Evolutionary conservation across 2,797 vertebrate genomes (phyloP).

Genomic region (Anisognathus igniventris): DNA sequence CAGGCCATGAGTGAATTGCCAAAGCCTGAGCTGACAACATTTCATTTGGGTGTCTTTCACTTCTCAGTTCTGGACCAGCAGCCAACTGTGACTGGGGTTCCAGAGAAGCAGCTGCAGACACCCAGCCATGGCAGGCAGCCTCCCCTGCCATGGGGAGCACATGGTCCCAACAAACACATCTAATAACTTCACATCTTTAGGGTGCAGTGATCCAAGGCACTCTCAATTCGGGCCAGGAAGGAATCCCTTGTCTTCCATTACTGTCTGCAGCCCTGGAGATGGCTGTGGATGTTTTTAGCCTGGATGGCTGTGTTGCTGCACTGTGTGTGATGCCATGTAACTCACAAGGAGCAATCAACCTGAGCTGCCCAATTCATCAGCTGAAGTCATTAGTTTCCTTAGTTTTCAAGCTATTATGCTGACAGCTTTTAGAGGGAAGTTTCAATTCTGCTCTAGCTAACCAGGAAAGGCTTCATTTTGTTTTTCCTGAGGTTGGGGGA

Average conservation of each 20-base stretch:
- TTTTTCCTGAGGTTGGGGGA: neutral
- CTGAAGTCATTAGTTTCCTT: neutral
- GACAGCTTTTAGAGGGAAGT: neutral
- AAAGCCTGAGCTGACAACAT: neutral
- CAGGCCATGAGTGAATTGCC: neutral
- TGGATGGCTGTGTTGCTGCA: neutral
- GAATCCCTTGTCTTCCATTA: neutral
- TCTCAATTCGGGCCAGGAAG: neutral
- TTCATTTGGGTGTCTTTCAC: neutral
- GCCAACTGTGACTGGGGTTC: slow-evolving; percentile 16
- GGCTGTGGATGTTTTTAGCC: neutral
- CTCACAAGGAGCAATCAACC: neutral
- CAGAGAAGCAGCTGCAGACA: slow-evolving; percentile 32
- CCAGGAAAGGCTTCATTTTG: neutral
- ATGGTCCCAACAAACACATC: neutral
- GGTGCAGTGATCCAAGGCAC: neutral
- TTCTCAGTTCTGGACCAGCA: slow-evolving; percentile 47
- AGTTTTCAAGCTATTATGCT: neutral
- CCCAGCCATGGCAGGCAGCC: neutral
- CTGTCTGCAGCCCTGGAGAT: neutral
- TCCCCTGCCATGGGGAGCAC: neutral
- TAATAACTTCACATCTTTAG: neutral
- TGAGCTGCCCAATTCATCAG: neutral
- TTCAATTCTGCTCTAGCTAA: neutral
- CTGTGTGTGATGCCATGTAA: neutral